Conservation (phyloP, 2,797 vertebrate genomes). For the Margarornis squamiger region DNA sequence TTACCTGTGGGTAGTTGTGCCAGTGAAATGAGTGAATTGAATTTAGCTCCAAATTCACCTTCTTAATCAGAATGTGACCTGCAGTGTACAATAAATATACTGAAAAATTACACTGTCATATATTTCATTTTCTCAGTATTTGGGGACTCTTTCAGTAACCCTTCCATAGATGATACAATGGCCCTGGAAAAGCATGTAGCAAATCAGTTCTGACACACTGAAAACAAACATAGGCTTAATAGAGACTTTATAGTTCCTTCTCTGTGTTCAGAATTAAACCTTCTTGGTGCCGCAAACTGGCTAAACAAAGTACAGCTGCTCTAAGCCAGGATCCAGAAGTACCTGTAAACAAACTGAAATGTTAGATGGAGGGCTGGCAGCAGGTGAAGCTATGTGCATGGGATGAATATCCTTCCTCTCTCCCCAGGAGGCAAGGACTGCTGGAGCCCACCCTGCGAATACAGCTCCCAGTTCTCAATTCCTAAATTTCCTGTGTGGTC, state of each 20-base stretch:
- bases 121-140: conserved; percentile 15
- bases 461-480: not conserved
- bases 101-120: conserved; percentile 26
- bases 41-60: conserved; percentile 8
- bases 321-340: not conserved
- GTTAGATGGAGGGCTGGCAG: not conserved
- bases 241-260: not conserved
- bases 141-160: not conserved
- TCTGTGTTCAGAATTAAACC: not conserved
- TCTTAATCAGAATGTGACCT: not conserved
- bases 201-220: conserved; percentile 22
- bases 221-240: conserved; percentile 8
- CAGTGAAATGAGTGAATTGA: not conserved
- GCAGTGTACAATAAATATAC: not conserved
- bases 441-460: not conserved
- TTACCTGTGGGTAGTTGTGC: not conserved
- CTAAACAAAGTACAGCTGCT: not conserved
- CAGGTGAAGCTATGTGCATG: not conserved
- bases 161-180: not conserved
- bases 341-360: not conserved
- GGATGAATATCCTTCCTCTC: not conserved
- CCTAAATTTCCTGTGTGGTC: not conserved
- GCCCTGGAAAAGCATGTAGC: not conserved
- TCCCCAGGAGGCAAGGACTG: not conserved
- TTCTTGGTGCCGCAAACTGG: not conserved